Conservation (phyloP, 2,888 invertebrate species). For the Brachyopa scutellaris region DNA sequence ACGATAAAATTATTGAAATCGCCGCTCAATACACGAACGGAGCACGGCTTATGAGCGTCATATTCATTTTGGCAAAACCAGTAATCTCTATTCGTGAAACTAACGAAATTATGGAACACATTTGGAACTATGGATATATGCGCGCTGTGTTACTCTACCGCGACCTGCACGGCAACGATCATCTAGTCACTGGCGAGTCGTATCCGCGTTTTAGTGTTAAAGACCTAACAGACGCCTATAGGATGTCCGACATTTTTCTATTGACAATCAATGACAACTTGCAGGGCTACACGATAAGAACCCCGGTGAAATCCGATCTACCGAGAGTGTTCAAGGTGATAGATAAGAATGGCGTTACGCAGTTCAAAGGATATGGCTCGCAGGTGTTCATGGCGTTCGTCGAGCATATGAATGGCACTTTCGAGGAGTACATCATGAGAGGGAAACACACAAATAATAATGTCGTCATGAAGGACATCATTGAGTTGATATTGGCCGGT, state of each 20-base stretch:
- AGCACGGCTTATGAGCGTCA: neutral
- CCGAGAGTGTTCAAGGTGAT: constrained; percentile 76
- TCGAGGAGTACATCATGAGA: constrained; percentile 72
- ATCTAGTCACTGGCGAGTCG: neutral
- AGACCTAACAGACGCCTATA: neutral
- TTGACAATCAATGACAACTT: constrained; percentile 58
- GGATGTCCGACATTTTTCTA: neutral
- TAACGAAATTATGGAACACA: neutral
- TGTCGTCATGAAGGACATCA: neutral
- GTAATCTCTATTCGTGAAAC: neutral
- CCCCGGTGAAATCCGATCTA: constrained; percentile 76
- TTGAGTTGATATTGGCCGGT: constrained; percentile 55
- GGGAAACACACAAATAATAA: constrained; percentile 8
- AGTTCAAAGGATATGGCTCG: constrained; percentile 4
- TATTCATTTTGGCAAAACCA: constrained; percentile 4
- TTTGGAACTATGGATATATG: constrained; percentile 1
- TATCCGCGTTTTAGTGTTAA: neutral
- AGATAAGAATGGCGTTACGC: constrained; percentile 35
- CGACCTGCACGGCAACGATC: neutral
- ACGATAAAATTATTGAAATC: neutral
- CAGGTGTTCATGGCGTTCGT: constrained; percentile 76
- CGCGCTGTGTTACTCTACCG: constrained; percentile 2
- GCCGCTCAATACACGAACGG: neutral
- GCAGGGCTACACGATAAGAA: constrained; percentile 75
- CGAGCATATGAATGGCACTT: constrained; percentile 75